Base-by-base conservation (phyloP, 2,113 vertebrate genomes). In the Chaetodon trifascialis region DNA sequence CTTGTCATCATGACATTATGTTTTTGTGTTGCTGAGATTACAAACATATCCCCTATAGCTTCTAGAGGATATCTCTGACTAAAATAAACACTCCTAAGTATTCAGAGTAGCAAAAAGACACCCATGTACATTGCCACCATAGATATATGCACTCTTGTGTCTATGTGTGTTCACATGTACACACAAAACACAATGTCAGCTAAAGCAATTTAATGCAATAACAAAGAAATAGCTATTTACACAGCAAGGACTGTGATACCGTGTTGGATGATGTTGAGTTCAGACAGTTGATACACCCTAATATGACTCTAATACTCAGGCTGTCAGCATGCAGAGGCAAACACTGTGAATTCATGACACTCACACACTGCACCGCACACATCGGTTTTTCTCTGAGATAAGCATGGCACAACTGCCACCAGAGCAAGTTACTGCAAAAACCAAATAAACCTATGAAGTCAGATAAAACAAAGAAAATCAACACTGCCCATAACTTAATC, bases 1-100 rank as follows among this genome's bases (percentile, higher is more conserved):
- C 90, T 80, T 87, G 89, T 92, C 87, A 90, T 88, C 82, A 80
- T 89, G 86, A 83, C 83, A 90, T 89, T 90, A 91, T 89, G 85
- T 93, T 80, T 92, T 94, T 94, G 81, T 77, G 79, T 69, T 63
- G 73, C 70, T 64, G 77, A 88, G 92, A 94, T 93, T 89, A 91
- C 84, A n/a, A 55, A 73, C 66, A 73, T 60, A 90, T 85, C 82
- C 82, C 78, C 76, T 75, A 83, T 83, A 83, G 88, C 85, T 87
- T 85, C 42, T 62, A 66, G 86, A 85, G 80, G 91, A 86, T 82
- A 87, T 85, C 72, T 64, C 62, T 42, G 64, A 63, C 72, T 42
- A 65, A 81, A 83, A 76, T 88, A 91, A 90, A 92, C 82, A 89
- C 47, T 82, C 73, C 67, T 69, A 78, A 77, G 85, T 49, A 73